A percentile compares a stretch with the other conserved stretches of the same genome.
Conservation (phyloP, 2,797 vertebrate genomes). For the Lates japonicus region DNA sequence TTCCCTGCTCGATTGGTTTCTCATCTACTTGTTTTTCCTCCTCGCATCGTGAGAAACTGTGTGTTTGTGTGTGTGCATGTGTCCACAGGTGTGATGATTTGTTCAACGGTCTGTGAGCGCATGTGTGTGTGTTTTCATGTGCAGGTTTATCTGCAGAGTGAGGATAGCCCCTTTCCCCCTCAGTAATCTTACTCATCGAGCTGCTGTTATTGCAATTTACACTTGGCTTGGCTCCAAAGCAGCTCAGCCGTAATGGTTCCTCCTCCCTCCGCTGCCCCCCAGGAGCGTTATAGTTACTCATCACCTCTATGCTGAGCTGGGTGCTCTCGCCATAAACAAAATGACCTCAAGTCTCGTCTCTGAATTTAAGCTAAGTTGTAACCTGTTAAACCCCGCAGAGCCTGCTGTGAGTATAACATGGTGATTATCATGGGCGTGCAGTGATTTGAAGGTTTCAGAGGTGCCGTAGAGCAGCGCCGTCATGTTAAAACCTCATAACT, state of each 20-base stretch:
- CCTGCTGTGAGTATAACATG: slow-evolving; percentile 13
- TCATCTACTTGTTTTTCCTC: slow-evolving; percentile 31
- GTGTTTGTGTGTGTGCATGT: neutral
- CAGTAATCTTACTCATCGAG: slow-evolving; percentile 73
- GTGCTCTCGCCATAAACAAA: slow-evolving; percentile 43
- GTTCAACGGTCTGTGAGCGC: slow-evolving; percentile 22
- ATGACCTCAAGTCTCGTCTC: slow-evolving; percentile 34
- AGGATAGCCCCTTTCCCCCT: slow-evolving; percentile 64
- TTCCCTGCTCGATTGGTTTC: slow-evolving; percentile 48
- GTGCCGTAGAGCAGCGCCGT: neutral
- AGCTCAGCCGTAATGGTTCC: slow-evolving; percentile 59
- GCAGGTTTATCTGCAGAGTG: slow-evolving; percentile 51
- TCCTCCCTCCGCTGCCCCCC: slow-evolving; percentile 35
- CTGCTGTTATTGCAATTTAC: slow-evolving; percentile 77
- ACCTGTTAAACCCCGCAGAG: slow-evolving; percentile 21
- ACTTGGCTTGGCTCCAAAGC: slow-evolving; percentile 68
- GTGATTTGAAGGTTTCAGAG: slow-evolving; percentile 15
- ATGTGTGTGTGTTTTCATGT: slow-evolving; percentile 25
- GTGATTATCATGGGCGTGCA: neutral
- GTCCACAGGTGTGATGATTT: slow-evolving; percentile 44
- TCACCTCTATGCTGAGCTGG: slow-evolving; percentile 56
- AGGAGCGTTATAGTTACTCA: slow-evolving; percentile 56
- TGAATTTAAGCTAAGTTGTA: slow-evolving; percentile 48
- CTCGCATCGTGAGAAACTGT: neutral
- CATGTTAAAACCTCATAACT: neutral